A percentile compares a stretch with the other conserved stretches of the same genome.
Evolutionary conservation across 2,888 invertebrate genomes (phyloP).

Genomic region (Clistopyga incitator): DNA sequence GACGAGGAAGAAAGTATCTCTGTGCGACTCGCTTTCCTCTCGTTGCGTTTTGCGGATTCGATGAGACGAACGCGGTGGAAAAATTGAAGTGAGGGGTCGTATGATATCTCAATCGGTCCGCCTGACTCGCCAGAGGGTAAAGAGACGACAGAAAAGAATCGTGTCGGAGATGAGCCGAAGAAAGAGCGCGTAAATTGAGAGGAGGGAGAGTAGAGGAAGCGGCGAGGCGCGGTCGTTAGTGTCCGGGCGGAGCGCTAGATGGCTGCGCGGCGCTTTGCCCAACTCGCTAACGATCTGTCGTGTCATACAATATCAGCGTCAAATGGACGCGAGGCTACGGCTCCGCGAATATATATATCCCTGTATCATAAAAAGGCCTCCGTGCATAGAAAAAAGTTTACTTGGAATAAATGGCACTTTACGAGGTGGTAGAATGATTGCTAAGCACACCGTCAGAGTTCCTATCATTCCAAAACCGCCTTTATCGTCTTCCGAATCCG

Average conservation of each 20-base stretch:
- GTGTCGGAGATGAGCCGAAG: constrained; percentile 13
- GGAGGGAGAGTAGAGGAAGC: no score
- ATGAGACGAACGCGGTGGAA: constrained; percentile 44
- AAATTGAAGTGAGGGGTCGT: constrained; percentile 62
- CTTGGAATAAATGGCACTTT: no score
- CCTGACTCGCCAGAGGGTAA: constrained; percentile 29
- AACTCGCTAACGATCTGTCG: constrained; percentile 66
- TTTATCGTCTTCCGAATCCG: no score
- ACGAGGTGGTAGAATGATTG: no score
- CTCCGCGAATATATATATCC: background rate
- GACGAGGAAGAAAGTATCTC: constrained; percentile 11
- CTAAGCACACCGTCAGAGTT: no score
- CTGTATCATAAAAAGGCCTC: no score
- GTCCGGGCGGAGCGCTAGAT: constrained; percentile 39
- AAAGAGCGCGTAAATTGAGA: constrained; percentile 12
- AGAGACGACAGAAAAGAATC: constrained; percentile 10
- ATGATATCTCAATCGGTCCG: constrained; percentile 64
- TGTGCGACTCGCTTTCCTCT: constrained; percentile 5
- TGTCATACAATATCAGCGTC: constrained; percentile 67
- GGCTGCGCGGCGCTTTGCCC: constrained; percentile 55
- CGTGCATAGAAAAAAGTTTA: no score
- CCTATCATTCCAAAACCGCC: no score
- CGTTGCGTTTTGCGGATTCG: constrained; percentile 19
- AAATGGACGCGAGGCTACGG: constrained; percentile 19
- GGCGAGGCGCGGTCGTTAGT: constrained; percentile 56